phyloP scores from a whole-genome alignment of 2,888 invertebrate genomes.

The Drosophila prolongata region DNA sequence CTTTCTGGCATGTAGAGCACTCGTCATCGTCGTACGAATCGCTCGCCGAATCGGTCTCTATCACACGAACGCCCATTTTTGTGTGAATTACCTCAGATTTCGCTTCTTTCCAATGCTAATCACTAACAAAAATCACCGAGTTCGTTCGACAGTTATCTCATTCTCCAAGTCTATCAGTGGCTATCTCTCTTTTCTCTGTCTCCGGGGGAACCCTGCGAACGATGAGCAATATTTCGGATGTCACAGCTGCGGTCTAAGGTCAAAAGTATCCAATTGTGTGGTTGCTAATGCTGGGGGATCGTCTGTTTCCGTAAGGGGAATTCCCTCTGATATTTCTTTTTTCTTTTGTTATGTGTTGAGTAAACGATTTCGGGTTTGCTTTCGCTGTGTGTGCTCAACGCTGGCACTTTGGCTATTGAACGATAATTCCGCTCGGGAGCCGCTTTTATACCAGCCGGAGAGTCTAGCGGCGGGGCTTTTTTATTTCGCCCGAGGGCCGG shows the following conservation, averaged over 20 bases:
- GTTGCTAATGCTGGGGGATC: background rate
- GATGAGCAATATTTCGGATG: slow-evolving; percentile 29
- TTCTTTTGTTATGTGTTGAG: background rate
- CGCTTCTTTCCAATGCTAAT: slow-evolving; percentile 57
- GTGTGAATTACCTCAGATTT: slow-evolving; percentile 37
- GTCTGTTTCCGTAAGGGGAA: slow-evolving; percentile 51
- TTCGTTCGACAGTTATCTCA: slow-evolving; percentile 14
- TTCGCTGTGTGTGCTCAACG: slow-evolving; percentile 18
- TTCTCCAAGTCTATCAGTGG: slow-evolving; percentile 9
- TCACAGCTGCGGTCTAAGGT: slow-evolving; percentile 12
- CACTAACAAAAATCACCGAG: slow-evolving; percentile 61
- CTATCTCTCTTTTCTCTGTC: slow-evolving; percentile 21
- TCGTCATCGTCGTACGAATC: slow-evolving; percentile 77
- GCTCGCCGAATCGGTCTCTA: slow-evolving; percentile 71
- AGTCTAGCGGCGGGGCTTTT: slow-evolving; percentile 55
- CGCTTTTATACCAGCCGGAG: slow-evolving; percentile 61
- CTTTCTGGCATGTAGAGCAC: slow-evolving; percentile 56
- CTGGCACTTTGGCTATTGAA: slow-evolving; percentile 49
- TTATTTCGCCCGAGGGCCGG: slow-evolving; percentile 32
- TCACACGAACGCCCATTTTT: slow-evolving; percentile 74
- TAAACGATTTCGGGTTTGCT: slow-evolving; percentile 32
- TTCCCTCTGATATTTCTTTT: slow-evolving; percentile 28
- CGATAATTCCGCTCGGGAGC: slow-evolving; percentile 24
- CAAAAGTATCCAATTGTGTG: slow-evolving; percentile 56
- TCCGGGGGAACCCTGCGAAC: slow-evolving; percentile 10